Conservation (phyloP, 2,888 invertebrate genomes). For the Lepeophtheirus nordmannii region DNA sequence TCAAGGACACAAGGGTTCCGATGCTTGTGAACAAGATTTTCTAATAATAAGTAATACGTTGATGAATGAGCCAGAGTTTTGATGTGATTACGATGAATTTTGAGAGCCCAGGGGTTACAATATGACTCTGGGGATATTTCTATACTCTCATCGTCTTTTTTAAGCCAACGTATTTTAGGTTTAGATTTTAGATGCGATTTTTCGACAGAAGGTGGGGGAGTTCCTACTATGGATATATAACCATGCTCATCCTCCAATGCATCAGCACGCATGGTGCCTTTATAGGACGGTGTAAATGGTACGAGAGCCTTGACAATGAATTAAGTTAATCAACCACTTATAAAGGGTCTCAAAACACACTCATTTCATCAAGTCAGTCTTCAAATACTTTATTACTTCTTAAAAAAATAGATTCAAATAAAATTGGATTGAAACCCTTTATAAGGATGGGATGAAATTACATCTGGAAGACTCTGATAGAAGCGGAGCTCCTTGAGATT, state of each 20-base stretch:
- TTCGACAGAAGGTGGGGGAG: slow-evolving; percentile 29
- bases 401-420: no score
- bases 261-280: slow-evolving; percentile 29
- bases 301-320: no score
- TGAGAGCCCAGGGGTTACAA: slow-evolving; percentile 42
- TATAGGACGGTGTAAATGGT: slow-evolving; percentile 8
- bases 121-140: slow-evolving; percentile 27
- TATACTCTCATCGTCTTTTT: not conserved
- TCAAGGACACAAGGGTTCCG: slow-evolving; percentile 42
- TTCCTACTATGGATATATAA: slow-evolving; percentile 37
- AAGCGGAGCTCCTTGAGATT: slow-evolving; percentile 41
- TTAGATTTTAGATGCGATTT: slow-evolving; percentile 4
- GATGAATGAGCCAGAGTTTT: slow-evolving; percentile 31
- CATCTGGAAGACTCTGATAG: slow-evolving; percentile 41
- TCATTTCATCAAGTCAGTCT: no score
- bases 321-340: no score
- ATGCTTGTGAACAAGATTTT: slow-evolving; percentile 43
- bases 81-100: slow-evolving; percentile 38
- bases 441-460: slow-evolving; percentile 30
- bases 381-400: no score
- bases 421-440: no score
- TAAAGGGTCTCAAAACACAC: no score
- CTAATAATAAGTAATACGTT: slow-evolving; percentile 40
- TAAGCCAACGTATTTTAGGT: slow-evolving; percentile 7
- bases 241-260: slow-evolving; percentile 39